Evolutionary conservation across 2,113 vertebrate species (phyloP).

Genomic region (Psettodes erumei): DNA sequence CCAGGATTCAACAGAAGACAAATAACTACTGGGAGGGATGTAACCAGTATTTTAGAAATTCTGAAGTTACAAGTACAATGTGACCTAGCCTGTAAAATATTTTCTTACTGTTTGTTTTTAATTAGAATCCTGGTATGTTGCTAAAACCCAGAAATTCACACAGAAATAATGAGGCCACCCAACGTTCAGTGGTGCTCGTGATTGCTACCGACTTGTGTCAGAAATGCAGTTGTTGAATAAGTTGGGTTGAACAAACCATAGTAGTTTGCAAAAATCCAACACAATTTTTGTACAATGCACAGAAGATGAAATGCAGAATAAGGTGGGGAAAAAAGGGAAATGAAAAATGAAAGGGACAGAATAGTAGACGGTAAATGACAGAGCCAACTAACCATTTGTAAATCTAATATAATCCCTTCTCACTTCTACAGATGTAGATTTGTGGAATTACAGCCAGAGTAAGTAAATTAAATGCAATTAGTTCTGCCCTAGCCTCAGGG

Average conservation of each 20-base stretch:
- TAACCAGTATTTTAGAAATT: background rate
- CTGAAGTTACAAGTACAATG: background rate
- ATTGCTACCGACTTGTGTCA: background rate
- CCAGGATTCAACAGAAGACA: background rate
- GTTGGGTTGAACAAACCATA: background rate
- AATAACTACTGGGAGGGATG: background rate
- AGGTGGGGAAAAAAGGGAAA: background rate
- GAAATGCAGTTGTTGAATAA: background rate
- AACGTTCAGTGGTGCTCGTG: background rate
- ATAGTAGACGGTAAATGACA: background rate
- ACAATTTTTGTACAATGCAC: background rate
- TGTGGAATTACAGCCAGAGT: conserved; percentile 74
- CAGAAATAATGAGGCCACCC: background rate
- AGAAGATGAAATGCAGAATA: background rate
- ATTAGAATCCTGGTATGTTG: background rate
- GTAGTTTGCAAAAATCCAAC: background rate
- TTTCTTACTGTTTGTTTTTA: background rate
- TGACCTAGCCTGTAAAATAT: background rate
- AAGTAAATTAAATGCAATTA: conserved; percentile 81
- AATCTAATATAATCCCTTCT: conserved; percentile 35
- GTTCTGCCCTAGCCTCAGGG: conserved; percentile 47
- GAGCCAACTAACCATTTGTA: background rate
- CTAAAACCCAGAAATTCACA: background rate
- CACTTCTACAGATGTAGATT: conserved; percentile 72
- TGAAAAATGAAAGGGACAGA: background rate